Evolutionary conservation across 1,140 invertebrate species (phyloP).

Genomic region (Drosophila varians): DNA sequence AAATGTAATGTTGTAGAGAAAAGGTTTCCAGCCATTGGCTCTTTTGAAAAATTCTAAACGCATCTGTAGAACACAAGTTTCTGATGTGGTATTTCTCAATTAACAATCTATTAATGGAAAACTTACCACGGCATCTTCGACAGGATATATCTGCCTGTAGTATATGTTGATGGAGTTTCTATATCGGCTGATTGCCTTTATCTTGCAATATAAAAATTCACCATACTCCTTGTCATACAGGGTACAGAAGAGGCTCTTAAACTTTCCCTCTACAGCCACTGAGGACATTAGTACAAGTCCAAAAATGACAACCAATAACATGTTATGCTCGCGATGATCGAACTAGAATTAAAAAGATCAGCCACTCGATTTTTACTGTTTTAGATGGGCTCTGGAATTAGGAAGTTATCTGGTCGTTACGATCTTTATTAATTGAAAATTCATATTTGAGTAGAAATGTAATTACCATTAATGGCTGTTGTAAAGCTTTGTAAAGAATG

Average conservation of each 20-base stretch:
- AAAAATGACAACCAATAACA: neutral
- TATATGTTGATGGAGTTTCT: neutral
- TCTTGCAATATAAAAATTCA: neutral
- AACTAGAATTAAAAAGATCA: neutral
- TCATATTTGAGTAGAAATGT: no score
- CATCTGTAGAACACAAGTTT: constrained; percentile 5
- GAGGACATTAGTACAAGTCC: neutral
- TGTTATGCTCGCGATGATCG: neutral
- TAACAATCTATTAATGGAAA: neutral
- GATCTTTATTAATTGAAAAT: no score
- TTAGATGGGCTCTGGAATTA: neutral
- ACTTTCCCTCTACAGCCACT: neutral
- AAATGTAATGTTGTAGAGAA: constrained; percentile 11
- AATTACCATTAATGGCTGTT: neutral
- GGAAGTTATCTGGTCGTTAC: neutral
- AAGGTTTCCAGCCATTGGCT: constrained; percentile 20
- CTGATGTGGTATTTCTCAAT: neutral
- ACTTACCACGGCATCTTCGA: neutral
- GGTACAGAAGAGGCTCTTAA: neutral
- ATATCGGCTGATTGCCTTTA: neutral
- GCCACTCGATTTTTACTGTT: neutral
- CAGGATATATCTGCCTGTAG: neutral
- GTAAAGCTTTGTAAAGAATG: no score
- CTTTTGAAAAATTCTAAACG: constrained; percentile 19
- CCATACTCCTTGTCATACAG: neutral